Evolutionary conservation across 2,113 vertebrate genomes (phyloP), one percentile per base, ranked within the genome.

Genomic region (Cinclus mexicanus): DNA sequence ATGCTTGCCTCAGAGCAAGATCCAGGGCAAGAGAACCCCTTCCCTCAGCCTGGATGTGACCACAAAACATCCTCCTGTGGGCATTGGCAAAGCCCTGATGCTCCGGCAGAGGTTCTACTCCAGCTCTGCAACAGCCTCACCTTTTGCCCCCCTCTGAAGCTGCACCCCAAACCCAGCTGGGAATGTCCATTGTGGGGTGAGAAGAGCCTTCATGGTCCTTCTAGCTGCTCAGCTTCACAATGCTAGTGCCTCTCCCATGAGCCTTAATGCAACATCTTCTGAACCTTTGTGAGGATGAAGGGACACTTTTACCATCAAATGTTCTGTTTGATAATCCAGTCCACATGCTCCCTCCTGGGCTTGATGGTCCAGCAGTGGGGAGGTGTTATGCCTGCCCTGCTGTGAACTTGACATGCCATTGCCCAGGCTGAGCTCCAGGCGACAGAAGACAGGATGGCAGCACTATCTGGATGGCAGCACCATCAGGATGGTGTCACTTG

Each of bases 131-230:
- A 29, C 18, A 68, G 68, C 18, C 24, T 31, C 19, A 37, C 12
- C 22, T 91, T 28, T 29, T 5, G 7, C 7, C 12, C 88, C 41
- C 14, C 11, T 52, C 35, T 37, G 35, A 61, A 61, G 28, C 49
- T 69, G 33, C 41, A 71, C 1, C 10, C 41, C 63, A 90, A 82
- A 86, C 12, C 5, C 50, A 60, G 13, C 12, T 46, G 44, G 19
- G 12, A 31, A 35, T 20, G 26, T 44, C 39, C 29, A 29, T 13
- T 0, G 0, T 2, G 3, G 41, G 14, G 13, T 46, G 18, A 85
- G 37, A 67, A 55, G 10, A 26, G 7, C 20, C n/a, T 50, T 47
- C 0, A 0, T 5, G 41, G 35, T 10, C 44, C 41, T 70, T 79
- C 39, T 7, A 47, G n/a, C 23, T 5, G 12, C 63, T 79, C n/a